A percentile compares a stretch with the other conserved stretches of the same genome.
Conservation (phyloP, 2,113 vertebrate genomes). For the Myrmecophaga tridactyla region DNA sequence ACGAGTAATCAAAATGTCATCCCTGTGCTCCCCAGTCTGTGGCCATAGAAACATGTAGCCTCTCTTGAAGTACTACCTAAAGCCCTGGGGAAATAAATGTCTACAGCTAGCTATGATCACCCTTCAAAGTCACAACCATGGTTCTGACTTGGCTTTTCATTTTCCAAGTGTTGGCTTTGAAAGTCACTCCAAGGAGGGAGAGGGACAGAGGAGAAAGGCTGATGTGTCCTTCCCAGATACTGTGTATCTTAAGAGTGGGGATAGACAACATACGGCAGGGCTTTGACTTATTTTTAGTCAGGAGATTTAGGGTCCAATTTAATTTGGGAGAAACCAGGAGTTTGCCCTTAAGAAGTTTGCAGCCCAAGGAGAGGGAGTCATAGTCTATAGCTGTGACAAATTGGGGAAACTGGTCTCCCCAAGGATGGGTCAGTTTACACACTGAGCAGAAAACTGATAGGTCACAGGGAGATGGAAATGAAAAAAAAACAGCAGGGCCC, state of each 20-base stretch:
- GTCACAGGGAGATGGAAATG: neutral
- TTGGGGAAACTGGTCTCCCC: neutral
- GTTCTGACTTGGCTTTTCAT: neutral
- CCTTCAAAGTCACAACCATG: neutral
- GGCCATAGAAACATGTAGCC: neutral
- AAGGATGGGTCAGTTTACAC: conserved; percentile 3
- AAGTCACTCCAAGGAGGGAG: neutral
- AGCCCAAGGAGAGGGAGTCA: neutral
- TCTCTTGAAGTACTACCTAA: neutral
- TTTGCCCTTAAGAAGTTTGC: neutral
- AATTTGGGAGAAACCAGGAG: neutral
- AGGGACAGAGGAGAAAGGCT: neutral
- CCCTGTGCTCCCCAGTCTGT: neutral
- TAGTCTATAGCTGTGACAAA: neutral
- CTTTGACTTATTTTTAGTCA: neutral
- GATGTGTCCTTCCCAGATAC: neutral
- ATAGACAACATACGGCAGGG: neutral
- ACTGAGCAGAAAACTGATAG: neutral
- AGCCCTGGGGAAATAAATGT: neutral
- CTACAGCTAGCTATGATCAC: neutral
- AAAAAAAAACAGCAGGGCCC: neutral
- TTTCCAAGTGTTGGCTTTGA: neutral
- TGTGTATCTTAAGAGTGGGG: neutral
- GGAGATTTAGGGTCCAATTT: neutral
- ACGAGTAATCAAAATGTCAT: neutral